phyloP scores from a whole-genome alignment of 2,797 vertebrate species.

The Anguilla anguilla region DNA sequence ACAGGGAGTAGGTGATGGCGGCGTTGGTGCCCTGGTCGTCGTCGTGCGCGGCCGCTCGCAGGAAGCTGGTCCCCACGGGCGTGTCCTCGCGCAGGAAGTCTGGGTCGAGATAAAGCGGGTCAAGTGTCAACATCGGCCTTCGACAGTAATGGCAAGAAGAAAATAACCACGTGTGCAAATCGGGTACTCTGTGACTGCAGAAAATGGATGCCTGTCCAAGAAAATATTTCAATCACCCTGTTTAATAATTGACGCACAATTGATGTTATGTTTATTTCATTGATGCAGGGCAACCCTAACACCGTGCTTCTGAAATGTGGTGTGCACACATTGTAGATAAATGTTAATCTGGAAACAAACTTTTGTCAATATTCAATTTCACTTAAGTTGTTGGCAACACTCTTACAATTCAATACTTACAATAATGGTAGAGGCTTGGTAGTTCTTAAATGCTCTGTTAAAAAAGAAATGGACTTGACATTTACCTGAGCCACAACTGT shows the following conservation, averaged over 20 bases:
- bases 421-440: neutral
- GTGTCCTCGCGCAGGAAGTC: constrained; percentile 87
- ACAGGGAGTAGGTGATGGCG: constrained; percentile 80
- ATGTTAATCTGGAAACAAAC: constrained; percentile 46
- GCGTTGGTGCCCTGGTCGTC: constrained; percentile 87
- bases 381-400: constrained; percentile 49
- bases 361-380: constrained; percentile 47
- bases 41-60: constrained; percentile 81
- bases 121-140: constrained; percentile 50
- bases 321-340: constrained; percentile 66
- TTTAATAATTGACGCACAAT: constrained; percentile 71
- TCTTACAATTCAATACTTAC: constrained; percentile 27
- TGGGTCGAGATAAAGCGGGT: constrained; percentile 47
- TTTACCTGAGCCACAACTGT: constrained; percentile 26
- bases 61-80: constrained; percentile 82
- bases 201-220: constrained; percentile 61
- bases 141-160: constrained; percentile 34
- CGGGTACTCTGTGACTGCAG: constrained; percentile 16
- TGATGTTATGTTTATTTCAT: constrained; percentile 53
- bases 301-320: constrained; percentile 66
- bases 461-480: constrained; percentile 41
- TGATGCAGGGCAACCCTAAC: constrained; percentile 66
- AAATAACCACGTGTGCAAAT: constrained; percentile 18
- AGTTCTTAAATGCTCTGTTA: constrained; percentile 38
- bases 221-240: constrained; percentile 64